Conservation (phyloP, 2,113 vertebrate genomes). For the Cyprinodon tularosa region DNA sequence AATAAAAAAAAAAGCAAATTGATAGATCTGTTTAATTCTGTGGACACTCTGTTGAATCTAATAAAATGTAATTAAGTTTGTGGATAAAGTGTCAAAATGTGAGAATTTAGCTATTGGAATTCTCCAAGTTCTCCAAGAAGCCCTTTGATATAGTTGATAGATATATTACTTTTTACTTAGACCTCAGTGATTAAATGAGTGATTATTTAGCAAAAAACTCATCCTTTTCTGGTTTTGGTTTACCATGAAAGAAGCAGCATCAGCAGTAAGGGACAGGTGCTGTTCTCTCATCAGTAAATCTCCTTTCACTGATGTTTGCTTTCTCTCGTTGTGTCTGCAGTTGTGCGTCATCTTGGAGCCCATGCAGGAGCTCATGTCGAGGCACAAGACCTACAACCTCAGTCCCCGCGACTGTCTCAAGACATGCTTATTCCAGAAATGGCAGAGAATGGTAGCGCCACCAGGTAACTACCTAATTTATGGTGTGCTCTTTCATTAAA, state of each 20-base stretch:
- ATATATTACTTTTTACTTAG: not conserved
- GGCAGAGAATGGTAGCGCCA: conserved; percentile 99
- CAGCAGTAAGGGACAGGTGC: not conserved
- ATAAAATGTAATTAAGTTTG: not conserved
- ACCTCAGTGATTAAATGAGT: not conserved
- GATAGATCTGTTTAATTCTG: too few relatives aligned
- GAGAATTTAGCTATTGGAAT: not conserved
- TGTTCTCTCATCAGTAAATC: conserved; percentile 15
- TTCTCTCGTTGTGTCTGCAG: conserved; percentile 74
- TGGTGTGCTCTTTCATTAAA: not conserved
- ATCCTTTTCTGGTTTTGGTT: conserved; percentile 41
- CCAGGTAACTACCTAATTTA: conserved; percentile 85
- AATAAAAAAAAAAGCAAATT: not conserved
- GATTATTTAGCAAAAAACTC: conserved; percentile 49
- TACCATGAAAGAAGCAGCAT: conserved; percentile 17
- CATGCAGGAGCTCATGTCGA: conserved; percentile 99
- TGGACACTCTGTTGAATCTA: too few relatives aligned
- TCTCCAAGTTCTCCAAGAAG: not conserved
- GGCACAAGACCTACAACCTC: conserved; percentile 99
- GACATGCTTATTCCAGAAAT: conserved; percentile 99
- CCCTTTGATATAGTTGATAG: not conserved
- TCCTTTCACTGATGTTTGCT: conserved; percentile 6
- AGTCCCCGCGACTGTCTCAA: conserved; percentile 98
- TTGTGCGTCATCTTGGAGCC: conserved; percentile 99
- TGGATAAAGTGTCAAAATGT: not conserved